Evolutionary conservation across 2,888 invertebrate species (phyloP).

Genomic region (Xylota sylvarum): DNA sequence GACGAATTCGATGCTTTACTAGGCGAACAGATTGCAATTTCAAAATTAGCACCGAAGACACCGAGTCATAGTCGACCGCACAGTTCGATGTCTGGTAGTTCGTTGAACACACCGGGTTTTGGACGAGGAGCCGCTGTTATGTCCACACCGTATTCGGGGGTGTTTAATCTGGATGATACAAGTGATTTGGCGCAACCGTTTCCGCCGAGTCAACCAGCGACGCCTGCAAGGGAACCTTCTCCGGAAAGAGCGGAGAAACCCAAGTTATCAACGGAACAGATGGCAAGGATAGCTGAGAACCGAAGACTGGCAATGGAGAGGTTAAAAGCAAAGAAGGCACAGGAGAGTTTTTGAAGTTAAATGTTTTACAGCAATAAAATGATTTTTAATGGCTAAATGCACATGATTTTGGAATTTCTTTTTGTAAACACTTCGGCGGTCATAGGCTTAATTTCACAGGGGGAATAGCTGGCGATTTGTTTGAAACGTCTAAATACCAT

Average conservation of each 20-base stretch:
- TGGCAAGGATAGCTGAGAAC: slow-evolving; percentile 89
- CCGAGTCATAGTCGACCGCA: slow-evolving; percentile 77
- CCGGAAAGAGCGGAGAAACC: slow-evolving; percentile 61
- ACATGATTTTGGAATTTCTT: neutral
- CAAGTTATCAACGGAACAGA: slow-evolving; percentile 87
- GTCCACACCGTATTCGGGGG: slow-evolving; percentile 81
- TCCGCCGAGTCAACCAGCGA: slow-evolving; percentile 80
- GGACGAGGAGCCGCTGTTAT: slow-evolving; percentile 79
- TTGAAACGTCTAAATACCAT: too few relatives aligned
- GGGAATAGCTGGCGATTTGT: too few relatives aligned
- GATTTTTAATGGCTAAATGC: neutral
- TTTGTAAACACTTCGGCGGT: neutral
- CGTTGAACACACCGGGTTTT: slow-evolving; percentile 81
- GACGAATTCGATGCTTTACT: slow-evolving; percentile 89
- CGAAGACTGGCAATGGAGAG: slow-evolving; percentile 88
- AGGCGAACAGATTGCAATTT: slow-evolving; percentile 88
- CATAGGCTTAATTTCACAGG: too few relatives aligned
- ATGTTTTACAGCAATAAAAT: slow-evolving; percentile 15
- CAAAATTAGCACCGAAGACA: slow-evolving; percentile 83
- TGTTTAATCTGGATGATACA: slow-evolving; percentile 72
- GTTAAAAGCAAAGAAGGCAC: slow-evolving; percentile 85
- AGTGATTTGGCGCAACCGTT: slow-evolving; percentile 82
- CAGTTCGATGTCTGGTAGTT: slow-evolving; percentile 66
- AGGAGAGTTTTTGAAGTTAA: slow-evolving; percentile 45
- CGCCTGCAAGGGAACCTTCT: slow-evolving; percentile 68